Evolutionary conservation across 2,888 invertebrate genomes (phyloP).

Genomic region (Hoplodrina blanda): DNA sequence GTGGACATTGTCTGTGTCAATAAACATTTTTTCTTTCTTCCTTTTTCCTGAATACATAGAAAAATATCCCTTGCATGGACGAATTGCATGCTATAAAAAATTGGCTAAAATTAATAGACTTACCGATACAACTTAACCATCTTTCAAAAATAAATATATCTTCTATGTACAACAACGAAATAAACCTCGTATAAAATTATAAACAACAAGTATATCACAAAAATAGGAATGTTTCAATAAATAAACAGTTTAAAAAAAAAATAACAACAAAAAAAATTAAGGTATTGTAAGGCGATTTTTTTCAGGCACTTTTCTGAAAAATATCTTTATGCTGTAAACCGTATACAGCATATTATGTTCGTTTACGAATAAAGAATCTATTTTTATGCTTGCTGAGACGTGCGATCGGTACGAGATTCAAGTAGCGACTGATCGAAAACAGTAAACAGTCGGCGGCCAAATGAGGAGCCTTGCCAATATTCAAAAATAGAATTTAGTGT

Average conservation of each 20-base stretch:
- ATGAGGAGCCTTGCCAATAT: constrained; percentile 77
- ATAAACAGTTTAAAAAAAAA: constrained; percentile 53
- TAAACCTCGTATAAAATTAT: constrained; percentile 65
- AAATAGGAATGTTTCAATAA: constrained; percentile 76
- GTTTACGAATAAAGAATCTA: constrained; percentile 60
- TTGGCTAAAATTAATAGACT: constrained; percentile 55
- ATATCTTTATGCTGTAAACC: constrained; percentile 78
- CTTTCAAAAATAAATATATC: constrained; percentile 63
- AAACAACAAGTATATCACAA: constrained; percentile 75
- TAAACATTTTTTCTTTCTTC: too few relatives aligned
- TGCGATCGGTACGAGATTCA: constrained; percentile 63
- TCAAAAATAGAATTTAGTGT: constrained; percentile 74
- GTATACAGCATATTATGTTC: constrained; percentile 83
- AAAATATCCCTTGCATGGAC: too few relatives aligned
- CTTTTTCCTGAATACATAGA: too few relatives aligned
- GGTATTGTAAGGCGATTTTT: constrained; percentile 68
- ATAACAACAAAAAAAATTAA: constrained; percentile 46
- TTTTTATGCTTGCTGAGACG: constrained; percentile 61
- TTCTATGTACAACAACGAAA: constrained; percentile 64
- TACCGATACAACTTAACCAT: constrained; percentile 84
- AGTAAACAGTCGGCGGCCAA: constrained; percentile 71
- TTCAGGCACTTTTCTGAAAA: constrained; percentile 77
- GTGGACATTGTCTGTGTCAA: too few relatives aligned
- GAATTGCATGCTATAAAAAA: too few relatives aligned
- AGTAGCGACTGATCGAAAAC: constrained; percentile 72